A percentile compares a stretch with the other conserved stretches of the same genome.
phyloP scores from a whole-genome alignment of 2,888 invertebrate genomes.

The Ectobius pallidus region DNA sequence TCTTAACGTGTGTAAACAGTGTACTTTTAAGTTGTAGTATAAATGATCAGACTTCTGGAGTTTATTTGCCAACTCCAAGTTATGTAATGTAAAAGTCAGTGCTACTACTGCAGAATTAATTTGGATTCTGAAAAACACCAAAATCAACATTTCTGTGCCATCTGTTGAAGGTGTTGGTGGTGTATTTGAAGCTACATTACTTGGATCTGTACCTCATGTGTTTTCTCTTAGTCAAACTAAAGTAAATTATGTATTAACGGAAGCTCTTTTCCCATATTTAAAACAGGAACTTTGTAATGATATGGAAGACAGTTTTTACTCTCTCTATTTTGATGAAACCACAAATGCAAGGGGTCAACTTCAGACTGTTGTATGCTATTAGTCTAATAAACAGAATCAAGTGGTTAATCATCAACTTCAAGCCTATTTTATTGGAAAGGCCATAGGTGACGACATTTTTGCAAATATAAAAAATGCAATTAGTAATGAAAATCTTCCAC shows the following conservation, averaged over 20 bases:
- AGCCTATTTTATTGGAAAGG: background rate
- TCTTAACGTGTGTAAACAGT: background rate
- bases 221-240: background rate
- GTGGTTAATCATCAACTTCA: background rate
- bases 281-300: background rate
- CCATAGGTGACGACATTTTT: background rate
- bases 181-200: slow-evolving; percentile 9
- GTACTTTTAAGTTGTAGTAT: background rate
- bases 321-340: background rate
- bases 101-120: background rate
- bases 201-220: background rate
- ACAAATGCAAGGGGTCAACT: background rate
- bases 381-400: background rate
- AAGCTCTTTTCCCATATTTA: slow-evolving; percentile 1
- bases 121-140: background rate
- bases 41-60: background rate
- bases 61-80: background rate
- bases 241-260: slow-evolving; percentile 14
- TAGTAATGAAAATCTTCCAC: background rate
- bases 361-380: background rate
- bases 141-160: background rate
- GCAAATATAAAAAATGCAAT: background rate
- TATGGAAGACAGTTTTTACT: background rate
- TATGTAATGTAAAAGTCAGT: background rate
- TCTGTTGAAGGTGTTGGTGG: background rate